Evolutionary conservation across 1,140 invertebrate genomes (phyloP).

Genomic region (Liolophura sinensis): DNA sequence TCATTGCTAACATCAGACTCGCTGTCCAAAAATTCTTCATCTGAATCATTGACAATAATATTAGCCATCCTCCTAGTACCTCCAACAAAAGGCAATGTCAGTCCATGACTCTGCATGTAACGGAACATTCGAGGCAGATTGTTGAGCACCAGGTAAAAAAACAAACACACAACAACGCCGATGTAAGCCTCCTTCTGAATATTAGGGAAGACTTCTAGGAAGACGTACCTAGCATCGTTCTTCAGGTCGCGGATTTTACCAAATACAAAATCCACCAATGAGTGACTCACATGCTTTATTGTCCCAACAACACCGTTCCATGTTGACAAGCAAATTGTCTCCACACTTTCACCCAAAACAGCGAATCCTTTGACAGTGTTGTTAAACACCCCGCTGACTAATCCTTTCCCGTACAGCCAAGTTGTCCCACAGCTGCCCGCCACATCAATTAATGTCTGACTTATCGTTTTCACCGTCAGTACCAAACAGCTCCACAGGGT

Average conservation of each 20-base stretch:
- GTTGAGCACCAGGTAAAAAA: constrained; percentile 14
- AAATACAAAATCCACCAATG: background rate
- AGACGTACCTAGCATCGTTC: background rate
- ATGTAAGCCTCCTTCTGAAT: constrained; percentile 24
- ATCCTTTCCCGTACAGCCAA: constrained; percentile 8
- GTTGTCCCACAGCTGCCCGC: constrained; percentile 15
- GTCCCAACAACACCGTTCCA: background rate
- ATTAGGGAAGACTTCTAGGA: constrained; percentile 1
- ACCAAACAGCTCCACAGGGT: constrained; percentile 17
- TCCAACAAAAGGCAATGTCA: constrained; percentile 13
- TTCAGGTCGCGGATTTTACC: constrained; percentile 5
- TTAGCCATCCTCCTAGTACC: constrained; percentile 9
- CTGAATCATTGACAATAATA: constrained; percentile 13
- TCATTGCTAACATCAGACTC: constrained; percentile 16
- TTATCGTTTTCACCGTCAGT: constrained; percentile 14
- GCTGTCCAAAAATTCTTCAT: constrained; percentile 19
- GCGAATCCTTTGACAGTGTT: constrained; percentile 10
- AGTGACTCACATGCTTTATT: background rate
- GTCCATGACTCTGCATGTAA: constrained; percentile 11
- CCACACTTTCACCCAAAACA: constrained; percentile 13
- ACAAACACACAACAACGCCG: constrained; percentile 18
- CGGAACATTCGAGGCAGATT: constrained; percentile 5
- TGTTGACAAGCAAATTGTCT: background rate
- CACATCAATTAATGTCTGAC: constrained; percentile 15
- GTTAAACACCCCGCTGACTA: constrained; percentile 6